Conservation (phyloP, 2,888 invertebrate species). For the Gasteruption jaculator region DNA sequence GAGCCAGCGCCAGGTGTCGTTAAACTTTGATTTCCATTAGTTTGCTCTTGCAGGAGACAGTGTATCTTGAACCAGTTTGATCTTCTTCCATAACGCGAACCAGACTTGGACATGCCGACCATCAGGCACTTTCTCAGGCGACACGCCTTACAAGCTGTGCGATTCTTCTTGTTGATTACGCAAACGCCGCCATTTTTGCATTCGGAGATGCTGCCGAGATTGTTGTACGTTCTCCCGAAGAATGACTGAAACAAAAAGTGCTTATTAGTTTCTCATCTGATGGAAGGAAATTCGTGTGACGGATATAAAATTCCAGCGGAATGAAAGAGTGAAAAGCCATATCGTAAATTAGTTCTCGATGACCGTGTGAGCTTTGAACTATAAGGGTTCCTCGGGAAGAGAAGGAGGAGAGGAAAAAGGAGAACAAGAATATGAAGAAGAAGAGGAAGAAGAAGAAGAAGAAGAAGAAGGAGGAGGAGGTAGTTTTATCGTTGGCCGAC, state of each 20-base stretch:
- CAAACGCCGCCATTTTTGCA: conserved; percentile 91
- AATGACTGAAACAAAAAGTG: conserved; percentile 75
- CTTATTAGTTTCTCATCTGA: no score
- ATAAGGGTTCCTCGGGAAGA: no score
- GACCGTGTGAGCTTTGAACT: conserved; percentile 38
- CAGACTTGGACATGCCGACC: conserved; percentile 90
- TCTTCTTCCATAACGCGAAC: conserved; percentile 82
- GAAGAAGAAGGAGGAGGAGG: conserved; percentile 3
- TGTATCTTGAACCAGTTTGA: conserved; percentile 95
- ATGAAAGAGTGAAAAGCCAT: conserved; percentile 32
- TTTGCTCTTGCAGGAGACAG: conserved; percentile 79
- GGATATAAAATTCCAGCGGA: conserved; percentile 3
- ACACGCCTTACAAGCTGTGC: conserved; percentile 89
- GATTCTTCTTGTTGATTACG: conserved; percentile 88
- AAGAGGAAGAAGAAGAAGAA: conserved; percentile 4
- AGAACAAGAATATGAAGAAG: conserved; percentile 17
- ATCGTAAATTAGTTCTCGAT: conserved; percentile 47
- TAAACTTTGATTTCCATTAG: conserved; percentile 33
- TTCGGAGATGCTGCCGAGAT: conserved; percentile 80
- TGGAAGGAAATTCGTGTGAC: conserved; percentile 6
- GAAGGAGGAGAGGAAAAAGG: no score
- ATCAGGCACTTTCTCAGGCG: conserved; percentile 79
- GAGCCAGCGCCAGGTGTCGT: conserved; percentile 24
- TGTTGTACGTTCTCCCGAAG: conserved; percentile 89
- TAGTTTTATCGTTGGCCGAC: conserved; percentile 47